Conservation (phyloP, 2,113 vertebrate genomes). For the Zootoca vivipara region DNA sequence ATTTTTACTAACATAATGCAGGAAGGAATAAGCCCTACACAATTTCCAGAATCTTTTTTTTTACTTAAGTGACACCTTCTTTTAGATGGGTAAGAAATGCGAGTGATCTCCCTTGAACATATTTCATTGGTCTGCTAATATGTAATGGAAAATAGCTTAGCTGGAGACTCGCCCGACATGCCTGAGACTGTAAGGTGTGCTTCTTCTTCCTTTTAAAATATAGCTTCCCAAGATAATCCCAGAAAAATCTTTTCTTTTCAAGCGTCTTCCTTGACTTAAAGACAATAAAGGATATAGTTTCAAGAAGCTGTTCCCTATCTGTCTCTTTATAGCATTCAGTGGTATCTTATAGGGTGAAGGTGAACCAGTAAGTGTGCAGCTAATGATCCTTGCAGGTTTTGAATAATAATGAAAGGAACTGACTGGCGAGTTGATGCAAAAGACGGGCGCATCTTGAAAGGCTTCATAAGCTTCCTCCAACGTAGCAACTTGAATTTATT, state of each 20-base stretch:
- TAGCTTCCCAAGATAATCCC: slow-evolving; percentile 27
- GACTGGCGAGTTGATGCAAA: slow-evolving; percentile 38
- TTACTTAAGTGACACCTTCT: background rate
- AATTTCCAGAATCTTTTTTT: slow-evolving; percentile 26
- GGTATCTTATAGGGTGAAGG: slow-evolving; percentile 44
- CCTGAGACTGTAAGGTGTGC: background rate
- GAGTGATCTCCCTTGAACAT: slow-evolving; percentile 19
- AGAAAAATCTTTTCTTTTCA: slow-evolving; percentile 39
- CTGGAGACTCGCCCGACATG: slow-evolving; percentile 24
- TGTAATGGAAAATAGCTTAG: slow-evolving; percentile 14
- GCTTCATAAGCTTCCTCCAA: slow-evolving; percentile 45
- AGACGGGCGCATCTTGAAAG: slow-evolving; percentile 38
- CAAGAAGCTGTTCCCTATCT: slow-evolving; percentile 30
- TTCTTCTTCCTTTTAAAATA: slow-evolving; percentile 5
- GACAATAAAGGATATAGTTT: slow-evolving; percentile 50
- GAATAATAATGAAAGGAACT: slow-evolving; percentile 57
- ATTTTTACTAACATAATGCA: background rate
- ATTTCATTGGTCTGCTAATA: background rate
- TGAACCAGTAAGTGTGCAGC: slow-evolving; percentile 40
- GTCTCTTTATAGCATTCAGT: slow-evolving; percentile 49
- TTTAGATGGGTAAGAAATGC: background rate
- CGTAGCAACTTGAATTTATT: slow-evolving; percentile 45
- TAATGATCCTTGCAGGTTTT: slow-evolving; percentile 56
- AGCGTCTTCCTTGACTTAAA: slow-evolving; percentile 50
- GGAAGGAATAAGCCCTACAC: background rate